Evolutionary conservation across 2,797 vertebrate species (phyloP).

Genomic region (Telmatherina bonti): DNA sequence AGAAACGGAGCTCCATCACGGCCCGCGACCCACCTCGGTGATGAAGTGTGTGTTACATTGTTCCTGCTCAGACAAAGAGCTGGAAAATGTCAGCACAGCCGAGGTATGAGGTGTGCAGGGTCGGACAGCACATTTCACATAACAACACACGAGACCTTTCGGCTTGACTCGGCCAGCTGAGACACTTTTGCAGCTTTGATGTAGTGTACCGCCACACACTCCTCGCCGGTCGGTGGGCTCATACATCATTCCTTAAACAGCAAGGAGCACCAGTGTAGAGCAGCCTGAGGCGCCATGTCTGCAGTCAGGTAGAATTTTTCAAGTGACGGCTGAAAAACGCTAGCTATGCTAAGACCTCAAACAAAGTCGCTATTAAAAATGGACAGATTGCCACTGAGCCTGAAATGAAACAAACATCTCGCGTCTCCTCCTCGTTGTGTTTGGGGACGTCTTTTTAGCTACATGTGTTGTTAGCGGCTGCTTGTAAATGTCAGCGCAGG

Average conservation of each 20-base stretch:
- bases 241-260: slow-evolving; percentile 60
- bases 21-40: slow-evolving; percentile 32
- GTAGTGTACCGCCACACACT: slow-evolving; percentile 30
- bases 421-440: neutral
- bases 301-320: slow-evolving; percentile 45
- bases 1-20: slow-evolving; percentile 42
- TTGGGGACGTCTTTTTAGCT: too few species aligned
- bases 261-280: slow-evolving; percentile 16
- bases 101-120: slow-evolving; percentile 18
- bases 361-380: neutral
- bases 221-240: slow-evolving; percentile 36
- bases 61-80: slow-evolving; percentile 24
- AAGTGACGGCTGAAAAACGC: slow-evolving; percentile 2
- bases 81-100: slow-evolving; percentile 31
- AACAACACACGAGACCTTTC: slow-evolving; percentile 42
- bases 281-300: slow-evolving; percentile 31
- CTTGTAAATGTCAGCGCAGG: slow-evolving; percentile 7
- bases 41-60: slow-evolving; percentile 31
- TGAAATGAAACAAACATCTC: neutral
- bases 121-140: slow-evolving; percentile 39
- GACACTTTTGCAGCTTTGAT: slow-evolving; percentile 47
- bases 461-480: slow-evolving; percentile 7
- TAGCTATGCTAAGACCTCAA: slow-evolving; percentile 12
- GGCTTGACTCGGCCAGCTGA: slow-evolving; percentile 18
- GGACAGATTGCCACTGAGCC: neutral